Conservation (phyloP, 2,888 invertebrate genomes). For the Aphrophora alni region DNA sequence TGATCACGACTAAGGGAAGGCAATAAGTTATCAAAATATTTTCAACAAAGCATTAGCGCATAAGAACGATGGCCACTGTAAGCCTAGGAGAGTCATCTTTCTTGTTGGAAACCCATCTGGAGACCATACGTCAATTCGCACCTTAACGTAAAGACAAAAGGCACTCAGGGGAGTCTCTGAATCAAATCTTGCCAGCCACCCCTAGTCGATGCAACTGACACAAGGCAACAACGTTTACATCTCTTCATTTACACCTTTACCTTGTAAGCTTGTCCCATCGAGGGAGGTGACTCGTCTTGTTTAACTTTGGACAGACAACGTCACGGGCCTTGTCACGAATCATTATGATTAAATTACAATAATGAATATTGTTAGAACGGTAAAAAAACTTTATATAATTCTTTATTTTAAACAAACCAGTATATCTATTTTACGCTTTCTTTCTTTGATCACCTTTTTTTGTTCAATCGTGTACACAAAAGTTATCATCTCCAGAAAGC, state of each 20-base stretch:
- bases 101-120: neutral
- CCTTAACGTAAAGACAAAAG: neutral
- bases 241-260: neutral
- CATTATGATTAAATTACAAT: too few relatives aligned
- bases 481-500: too few relatives aligned
- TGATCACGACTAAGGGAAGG: too few relatives aligned
- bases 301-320: neutral
- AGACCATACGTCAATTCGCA: neutral
- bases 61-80: slow-evolving; percentile 23
- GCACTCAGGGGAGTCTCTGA: neutral
- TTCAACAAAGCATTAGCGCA: neutral
- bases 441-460: too few relatives aligned
- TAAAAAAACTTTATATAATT: too few relatives aligned
- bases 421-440: too few relatives aligned
- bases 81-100: slow-evolving; percentile 27
- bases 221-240: neutral
- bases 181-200: neutral
- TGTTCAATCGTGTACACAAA: too few relatives aligned
- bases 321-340: too few relatives aligned
- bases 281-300: neutral
- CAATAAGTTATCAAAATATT: neutral
- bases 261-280: too few relatives aligned
- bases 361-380: too few relatives aligned
- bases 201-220: neutral
- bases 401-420: too few relatives aligned